Conservation (phyloP, 2,888 invertebrate species). For the Criorhina ranunculi region DNA sequence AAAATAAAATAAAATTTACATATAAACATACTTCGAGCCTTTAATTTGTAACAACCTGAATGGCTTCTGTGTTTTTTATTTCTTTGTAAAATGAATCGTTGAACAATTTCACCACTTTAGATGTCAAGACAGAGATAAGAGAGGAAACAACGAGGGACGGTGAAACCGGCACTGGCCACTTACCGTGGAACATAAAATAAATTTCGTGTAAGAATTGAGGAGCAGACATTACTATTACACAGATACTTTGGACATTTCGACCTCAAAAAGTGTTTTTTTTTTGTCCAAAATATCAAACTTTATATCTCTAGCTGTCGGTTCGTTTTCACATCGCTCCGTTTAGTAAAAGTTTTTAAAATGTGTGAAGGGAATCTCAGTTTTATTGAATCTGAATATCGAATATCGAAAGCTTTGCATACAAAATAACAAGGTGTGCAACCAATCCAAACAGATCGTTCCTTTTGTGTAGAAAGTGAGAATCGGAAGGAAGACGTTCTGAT, state of each 20-base stretch:
- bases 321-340: not conserved
- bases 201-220: slow-evolving; percentile 4
- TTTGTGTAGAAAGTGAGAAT: slow-evolving; percentile 38
- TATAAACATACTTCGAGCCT: slow-evolving; percentile 25
- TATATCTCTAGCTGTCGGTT: not conserved
- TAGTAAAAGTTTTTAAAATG: not conserved
- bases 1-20: slow-evolving; percentile 31
- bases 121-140: slow-evolving; percentile 22
- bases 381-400: not conserved
- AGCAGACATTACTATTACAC: not conserved
- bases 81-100: slow-evolving; percentile 22
- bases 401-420: too few relatives aligned
- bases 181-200: not conserved
- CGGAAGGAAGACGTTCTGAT: slow-evolving; percentile 31
- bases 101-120: slow-evolving; percentile 47
- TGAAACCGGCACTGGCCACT: slow-evolving; percentile 26
- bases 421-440: too few relatives aligned
- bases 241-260: not conserved
- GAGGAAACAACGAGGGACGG: slow-evolving; percentile 11
- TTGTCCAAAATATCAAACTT: not conserved
- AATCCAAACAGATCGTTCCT: not conserved
- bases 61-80: slow-evolving; percentile 2
- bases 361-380: not conserved
- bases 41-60: slow-evolving; percentile 38
- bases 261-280: not conserved